A percentile compares a stretch with the other conserved stretches of the same genome.
These are phyloP conservation scores for Calameuta filiformis DNA, from an alignment of 2,888 invertebrate species.

Conservation along the genomic window DNA sequence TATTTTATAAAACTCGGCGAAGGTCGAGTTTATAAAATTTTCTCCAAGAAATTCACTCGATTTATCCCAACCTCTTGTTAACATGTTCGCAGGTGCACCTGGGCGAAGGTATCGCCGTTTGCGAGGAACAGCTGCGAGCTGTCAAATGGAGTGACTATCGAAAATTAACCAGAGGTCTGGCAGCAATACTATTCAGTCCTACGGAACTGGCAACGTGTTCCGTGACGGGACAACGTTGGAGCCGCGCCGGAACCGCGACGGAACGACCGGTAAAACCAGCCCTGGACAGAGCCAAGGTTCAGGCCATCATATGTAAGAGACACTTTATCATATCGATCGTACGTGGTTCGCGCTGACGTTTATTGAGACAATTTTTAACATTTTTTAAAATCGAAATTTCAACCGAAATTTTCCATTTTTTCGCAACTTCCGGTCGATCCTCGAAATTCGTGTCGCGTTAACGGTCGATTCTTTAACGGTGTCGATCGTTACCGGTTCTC, in stretches of 20 bases:
- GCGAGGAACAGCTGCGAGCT: constrained; percentile 76
- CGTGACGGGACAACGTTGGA: constrained; percentile 82
- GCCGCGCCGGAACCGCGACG: constrained; percentile 75
- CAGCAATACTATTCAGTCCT: constrained; percentile 80
- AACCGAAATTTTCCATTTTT: too few species aligned
- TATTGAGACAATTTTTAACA: too few species aligned
- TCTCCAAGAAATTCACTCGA: too few species aligned
- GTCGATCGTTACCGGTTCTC: too few species aligned
- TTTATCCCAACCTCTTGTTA: too few species aligned
- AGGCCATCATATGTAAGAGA: constrained; percentile 77
- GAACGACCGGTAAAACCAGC: constrained; percentile 82
- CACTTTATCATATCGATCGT: not conserved
- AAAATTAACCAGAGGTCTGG: constrained; percentile 78
- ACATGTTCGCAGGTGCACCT: constrained; percentile 72
- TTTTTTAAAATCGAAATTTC: too few species aligned
- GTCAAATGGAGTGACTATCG: constrained; percentile 82
- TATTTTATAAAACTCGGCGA: too few species aligned
- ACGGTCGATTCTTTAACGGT: too few species aligned
- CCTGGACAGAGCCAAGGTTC: constrained; percentile 77
- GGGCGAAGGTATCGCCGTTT: constrained; percentile 79
- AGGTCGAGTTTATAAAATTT: too few species aligned
- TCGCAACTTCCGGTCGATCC: too few species aligned
- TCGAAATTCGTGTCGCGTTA: too few species aligned
- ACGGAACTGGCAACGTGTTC: constrained; percentile 80
- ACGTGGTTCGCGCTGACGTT: not conserved